These are phyloP conservation scores for Pangasius larnaudii DNA, from an alignment of 2,797 vertebrate genomes.

Conservation along the genomic window DNA sequence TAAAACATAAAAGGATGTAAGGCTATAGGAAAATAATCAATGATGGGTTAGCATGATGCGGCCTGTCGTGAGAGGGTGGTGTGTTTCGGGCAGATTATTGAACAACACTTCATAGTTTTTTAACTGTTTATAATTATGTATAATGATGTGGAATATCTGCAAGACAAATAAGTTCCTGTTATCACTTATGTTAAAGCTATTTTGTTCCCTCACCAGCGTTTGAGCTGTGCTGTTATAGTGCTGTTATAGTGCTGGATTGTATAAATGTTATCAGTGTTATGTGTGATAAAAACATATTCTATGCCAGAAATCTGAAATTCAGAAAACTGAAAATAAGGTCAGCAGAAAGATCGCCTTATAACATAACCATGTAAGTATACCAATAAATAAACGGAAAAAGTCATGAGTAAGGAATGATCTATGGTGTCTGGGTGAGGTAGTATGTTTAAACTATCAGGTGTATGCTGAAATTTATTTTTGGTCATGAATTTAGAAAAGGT, in stretches of 20 bases:
- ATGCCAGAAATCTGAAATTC: not conserved
- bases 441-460: not conserved
- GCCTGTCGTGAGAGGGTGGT: not conserved
- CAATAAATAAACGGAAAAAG: not conserved
- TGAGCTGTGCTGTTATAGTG: not conserved
- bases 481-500: not conserved
- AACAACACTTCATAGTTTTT: not conserved
- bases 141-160: not conserved
- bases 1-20: not conserved
- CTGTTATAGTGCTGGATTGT: no score
- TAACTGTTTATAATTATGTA: not conserved
- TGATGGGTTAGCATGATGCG: not conserved
- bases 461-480: not conserved
- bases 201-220: not conserved
- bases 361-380: not conserved
- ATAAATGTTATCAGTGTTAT: not conserved
- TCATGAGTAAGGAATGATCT: not conserved
- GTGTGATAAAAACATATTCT: not conserved
- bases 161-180: not conserved
- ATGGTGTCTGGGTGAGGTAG: not conserved
- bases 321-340: not conserved
- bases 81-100: not conserved
- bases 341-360: not conserved
- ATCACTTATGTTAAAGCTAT: not conserved
- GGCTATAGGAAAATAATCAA: not conserved